These are phyloP conservation scores for Anabas testudineus DNA, from an alignment of 2,797 vertebrate species.

Conservation along the genomic window DNA sequence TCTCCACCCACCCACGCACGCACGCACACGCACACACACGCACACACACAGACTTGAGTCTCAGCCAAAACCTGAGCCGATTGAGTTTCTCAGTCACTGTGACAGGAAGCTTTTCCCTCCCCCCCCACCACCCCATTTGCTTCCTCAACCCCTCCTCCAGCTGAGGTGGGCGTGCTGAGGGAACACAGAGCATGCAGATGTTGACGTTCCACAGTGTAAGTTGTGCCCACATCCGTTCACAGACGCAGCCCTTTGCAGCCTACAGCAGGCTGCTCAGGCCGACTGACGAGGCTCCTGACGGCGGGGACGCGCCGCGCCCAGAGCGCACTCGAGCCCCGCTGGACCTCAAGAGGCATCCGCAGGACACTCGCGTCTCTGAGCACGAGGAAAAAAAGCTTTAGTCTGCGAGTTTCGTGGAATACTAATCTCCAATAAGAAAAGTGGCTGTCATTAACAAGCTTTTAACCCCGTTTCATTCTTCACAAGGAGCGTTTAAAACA, in stretches of 20 bases:
- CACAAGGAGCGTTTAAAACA: constrained; percentile 12
- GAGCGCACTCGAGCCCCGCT: too few species aligned
- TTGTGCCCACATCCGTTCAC: constrained; percentile 81
- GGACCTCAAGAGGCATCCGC: constrained; percentile 9
- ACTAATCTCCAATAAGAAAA: background rate
- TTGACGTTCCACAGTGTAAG: constrained; percentile 67
- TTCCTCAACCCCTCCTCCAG: constrained; percentile 54
- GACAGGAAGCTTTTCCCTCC: constrained; percentile 71
- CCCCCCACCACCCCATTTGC: too few species aligned
- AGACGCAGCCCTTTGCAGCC: constrained; percentile 39
- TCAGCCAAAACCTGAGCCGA: constrained; percentile 42
- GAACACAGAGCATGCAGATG: constrained; percentile 66
- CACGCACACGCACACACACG: too few species aligned
- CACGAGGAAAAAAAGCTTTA: background rate
- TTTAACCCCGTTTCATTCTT: background rate
- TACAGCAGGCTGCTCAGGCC: constrained; percentile 27
- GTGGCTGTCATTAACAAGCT: background rate
- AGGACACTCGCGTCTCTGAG: too few species aligned
- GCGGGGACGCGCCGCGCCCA: too few species aligned
- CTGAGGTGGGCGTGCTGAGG: constrained; percentile 65
- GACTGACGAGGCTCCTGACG: too few species aligned
- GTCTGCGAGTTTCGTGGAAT: background rate
- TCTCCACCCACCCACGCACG: background rate
- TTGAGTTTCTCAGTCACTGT: constrained; percentile 41
- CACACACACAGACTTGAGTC: background rate